Evolutionary conservation across 53 echinoderm and acorn worm species (phyloP).

Genomic region (Mesocentrotus franciscanus): DNA sequence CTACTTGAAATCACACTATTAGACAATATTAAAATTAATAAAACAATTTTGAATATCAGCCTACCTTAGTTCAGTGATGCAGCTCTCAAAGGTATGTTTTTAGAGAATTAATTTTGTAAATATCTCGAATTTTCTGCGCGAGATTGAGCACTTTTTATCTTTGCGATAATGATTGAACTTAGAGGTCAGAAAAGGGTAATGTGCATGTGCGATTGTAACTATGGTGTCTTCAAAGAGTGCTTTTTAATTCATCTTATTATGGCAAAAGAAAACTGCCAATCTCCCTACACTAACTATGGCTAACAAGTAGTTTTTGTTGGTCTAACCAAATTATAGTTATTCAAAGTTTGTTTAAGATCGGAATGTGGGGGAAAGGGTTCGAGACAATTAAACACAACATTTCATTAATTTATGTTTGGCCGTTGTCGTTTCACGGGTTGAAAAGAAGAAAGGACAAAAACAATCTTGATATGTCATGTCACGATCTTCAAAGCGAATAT

Average conservation of each 20-base stretch:
- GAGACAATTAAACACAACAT: no score
- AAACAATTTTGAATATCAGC: not conserved
- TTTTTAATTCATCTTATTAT: not conserved
- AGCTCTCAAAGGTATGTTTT: not conserved
- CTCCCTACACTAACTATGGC: no score
- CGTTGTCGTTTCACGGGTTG: no score
- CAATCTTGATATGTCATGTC: no score
- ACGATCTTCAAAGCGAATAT: no score
- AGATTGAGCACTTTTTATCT: not conserved
- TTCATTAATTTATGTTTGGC: no score
- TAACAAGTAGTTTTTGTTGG: no score
- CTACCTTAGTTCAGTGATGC: not conserved
- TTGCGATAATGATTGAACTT: not conserved
- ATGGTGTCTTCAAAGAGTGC: not conserved
- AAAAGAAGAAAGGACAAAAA: no score
- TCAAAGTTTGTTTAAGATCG: no score
- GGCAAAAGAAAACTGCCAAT: no score
- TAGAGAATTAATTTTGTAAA: not conserved
- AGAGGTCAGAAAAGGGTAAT: not conserved
- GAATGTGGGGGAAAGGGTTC: no score
- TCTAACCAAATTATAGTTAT: no score
- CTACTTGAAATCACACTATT: not conserved
- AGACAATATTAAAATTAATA: not conserved
- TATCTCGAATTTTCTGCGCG: not conserved
- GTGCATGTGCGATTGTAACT: not conserved